Percentiles rank a stretch among this genome's conserved stretches.
Evolutionary conservation across 30 jellyfish, hydroid and myxozoan species (phyloP).

Genomic region (Calvadosia cruxmelitensis): DNA sequence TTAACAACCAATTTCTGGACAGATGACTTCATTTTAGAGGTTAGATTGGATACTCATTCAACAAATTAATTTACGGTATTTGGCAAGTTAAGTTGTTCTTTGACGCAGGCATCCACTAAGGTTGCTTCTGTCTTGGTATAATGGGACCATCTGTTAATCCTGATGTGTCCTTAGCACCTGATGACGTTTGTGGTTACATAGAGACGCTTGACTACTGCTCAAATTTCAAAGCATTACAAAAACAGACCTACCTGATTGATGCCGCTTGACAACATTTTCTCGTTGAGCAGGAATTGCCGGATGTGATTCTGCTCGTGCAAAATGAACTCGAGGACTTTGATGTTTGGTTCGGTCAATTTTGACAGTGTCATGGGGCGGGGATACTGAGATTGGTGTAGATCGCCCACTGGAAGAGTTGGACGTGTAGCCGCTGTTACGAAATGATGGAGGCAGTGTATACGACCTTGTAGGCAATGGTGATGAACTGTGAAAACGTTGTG

Average conservation of each 20-base stretch:
- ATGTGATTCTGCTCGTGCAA: neutral
- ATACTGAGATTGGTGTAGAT: neutral
- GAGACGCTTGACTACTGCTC: no score
- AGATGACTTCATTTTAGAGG: no score
- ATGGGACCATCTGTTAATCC: no score
- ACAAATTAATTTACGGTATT: no score
- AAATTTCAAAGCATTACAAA: no score
- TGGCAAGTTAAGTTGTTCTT: no score
- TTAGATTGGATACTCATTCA: no score
- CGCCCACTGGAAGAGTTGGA: neutral
- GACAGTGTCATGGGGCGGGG: neutral
- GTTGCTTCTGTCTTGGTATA: no score
- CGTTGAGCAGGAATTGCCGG: neutral
- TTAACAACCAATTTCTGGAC: no score
- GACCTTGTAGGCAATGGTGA: neutral
- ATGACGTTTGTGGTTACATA: no score
- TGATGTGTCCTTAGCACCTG: no score
- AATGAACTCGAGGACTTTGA: neutral
- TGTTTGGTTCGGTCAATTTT: neutral
- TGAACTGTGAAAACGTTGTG: neutral
- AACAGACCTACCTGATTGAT: constrained; percentile 1
- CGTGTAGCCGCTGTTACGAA: neutral
- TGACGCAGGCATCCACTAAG: no score
- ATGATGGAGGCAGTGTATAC: neutral
- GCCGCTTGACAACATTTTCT: neutral